phyloP scores from a whole-genome alignment of 2,888 invertebrate genomes.

The Machimus atricapillus region DNA sequence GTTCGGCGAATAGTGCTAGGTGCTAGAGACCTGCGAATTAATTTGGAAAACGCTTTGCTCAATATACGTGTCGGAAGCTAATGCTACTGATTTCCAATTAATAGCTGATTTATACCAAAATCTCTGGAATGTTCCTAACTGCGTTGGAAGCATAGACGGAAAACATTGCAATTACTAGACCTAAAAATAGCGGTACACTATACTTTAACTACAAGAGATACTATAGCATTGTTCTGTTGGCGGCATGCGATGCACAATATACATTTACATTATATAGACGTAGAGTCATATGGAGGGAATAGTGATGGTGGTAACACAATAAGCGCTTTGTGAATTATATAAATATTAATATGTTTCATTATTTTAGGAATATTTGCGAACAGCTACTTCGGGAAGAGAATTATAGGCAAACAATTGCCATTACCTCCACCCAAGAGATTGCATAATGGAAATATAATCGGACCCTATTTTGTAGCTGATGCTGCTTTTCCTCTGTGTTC shows the following conservation, averaged over 20 bases:
- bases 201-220: not conserved
- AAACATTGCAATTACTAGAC: not conserved
- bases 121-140: not conserved
- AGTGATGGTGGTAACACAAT: no score
- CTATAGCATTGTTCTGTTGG: not conserved
- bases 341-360: no score
- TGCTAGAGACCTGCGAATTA: no score
- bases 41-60: not conserved
- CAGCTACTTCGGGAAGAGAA: no score
- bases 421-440: no score
- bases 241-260: not conserved
- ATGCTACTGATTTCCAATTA: not conserved
- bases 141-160: not conserved
- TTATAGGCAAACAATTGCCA: no score
- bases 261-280: not conserved
- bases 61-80: not conserved
- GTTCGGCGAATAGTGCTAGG: no score
- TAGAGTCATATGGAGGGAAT: not conserved
- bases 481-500: no score
- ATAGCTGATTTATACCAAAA: not conserved
- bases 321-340: no score
- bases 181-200: not conserved
- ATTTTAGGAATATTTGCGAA: no score
- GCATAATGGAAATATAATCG: no score
- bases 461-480: no score